These are phyloP conservation scores for Drosophila arawakana DNA, from an alignment of 1,140 invertebrate genomes.

Conservation along the genomic window DNA sequence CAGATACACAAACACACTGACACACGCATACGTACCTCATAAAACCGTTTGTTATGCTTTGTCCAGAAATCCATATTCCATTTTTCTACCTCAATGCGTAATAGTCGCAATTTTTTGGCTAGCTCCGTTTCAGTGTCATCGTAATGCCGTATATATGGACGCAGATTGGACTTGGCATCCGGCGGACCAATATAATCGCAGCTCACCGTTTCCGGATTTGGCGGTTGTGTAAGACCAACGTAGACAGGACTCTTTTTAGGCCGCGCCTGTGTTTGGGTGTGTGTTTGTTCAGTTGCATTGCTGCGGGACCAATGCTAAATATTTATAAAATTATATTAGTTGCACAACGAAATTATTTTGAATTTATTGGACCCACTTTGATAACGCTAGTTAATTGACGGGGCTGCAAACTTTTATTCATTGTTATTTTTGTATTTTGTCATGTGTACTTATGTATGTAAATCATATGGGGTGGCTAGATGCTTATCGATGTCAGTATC, in stretches of 20 bases:
- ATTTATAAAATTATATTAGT: neutral
- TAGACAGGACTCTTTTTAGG: conserved; percentile 24
- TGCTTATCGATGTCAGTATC: conserved; percentile 11
- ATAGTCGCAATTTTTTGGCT: conserved; percentile 88
- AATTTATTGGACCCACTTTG: conserved; percentile 28
- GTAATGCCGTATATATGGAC: conserved; percentile 88
- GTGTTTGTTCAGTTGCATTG: conserved; percentile 44
- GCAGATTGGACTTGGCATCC: conserved; percentile 90
- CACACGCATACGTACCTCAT: conserved; percentile 84
- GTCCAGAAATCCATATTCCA: conserved; percentile 94
- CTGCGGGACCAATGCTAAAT: conserved; percentile 31
- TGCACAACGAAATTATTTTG: neutral
- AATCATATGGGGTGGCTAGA: neutral
- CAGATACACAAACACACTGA: conserved; percentile 4
- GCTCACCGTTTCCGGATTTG: conserved; percentile 71
- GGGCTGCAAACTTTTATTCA: conserved; percentile 32
- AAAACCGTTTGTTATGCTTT: conserved; percentile 90
- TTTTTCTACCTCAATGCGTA: conserved; percentile 88
- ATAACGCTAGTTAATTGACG: conserved; percentile 20
- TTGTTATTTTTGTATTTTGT: conserved; percentile 33
- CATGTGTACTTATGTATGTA: conserved; percentile 16
- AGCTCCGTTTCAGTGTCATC: conserved; percentile 87
- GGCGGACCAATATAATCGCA: conserved; percentile 89
- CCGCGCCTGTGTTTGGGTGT: conserved; percentile 26
- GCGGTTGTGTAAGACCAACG: conserved; percentile 58